Conservation (phyloP, 2,797 vertebrate genomes). For the Ceryle rudis region DNA sequence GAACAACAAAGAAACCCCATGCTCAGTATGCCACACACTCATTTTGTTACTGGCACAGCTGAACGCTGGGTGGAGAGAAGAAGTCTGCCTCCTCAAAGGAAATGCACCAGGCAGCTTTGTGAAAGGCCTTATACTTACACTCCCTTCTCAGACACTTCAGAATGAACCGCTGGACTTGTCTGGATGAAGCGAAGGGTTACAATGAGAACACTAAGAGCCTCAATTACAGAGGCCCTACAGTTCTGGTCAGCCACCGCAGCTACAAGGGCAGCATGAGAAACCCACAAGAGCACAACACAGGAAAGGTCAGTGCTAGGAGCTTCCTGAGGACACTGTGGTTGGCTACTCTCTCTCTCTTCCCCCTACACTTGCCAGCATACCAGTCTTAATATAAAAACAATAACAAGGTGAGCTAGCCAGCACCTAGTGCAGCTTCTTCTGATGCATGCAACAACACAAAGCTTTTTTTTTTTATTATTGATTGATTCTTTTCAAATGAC, state of each 20-base stretch:
- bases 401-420: neutral
- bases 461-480: neutral
- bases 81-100: conserved; percentile 42
- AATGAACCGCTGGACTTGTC: conserved; percentile 45
- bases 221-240: conserved; percentile 21
- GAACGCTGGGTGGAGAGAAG: conserved; percentile 41
- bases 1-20: conserved; percentile 44
- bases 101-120: conserved; percentile 32
- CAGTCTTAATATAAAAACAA: neutral
- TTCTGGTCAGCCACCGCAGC: conserved; percentile 14
- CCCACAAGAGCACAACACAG: neutral
- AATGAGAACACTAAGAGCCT: conserved; percentile 35
- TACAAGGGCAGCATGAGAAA: neutral
- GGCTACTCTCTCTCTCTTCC: neutral
- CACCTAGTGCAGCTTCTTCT: neutral
- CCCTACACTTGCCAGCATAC: neutral
- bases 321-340: neutral
- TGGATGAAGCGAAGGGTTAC: conserved; percentile 1
- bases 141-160: conserved; percentile 25
- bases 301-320: neutral
- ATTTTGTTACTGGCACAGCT: conserved; percentile 37
- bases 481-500: neutral
- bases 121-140: conserved; percentile 10
- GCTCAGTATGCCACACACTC: conserved; percentile 49
- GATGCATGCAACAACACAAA: neutral